These are phyloP conservation scores for Serrognathus titanus DNA, from an alignment of 2,888 invertebrate genomes.

Conservation along the genomic window DNA sequence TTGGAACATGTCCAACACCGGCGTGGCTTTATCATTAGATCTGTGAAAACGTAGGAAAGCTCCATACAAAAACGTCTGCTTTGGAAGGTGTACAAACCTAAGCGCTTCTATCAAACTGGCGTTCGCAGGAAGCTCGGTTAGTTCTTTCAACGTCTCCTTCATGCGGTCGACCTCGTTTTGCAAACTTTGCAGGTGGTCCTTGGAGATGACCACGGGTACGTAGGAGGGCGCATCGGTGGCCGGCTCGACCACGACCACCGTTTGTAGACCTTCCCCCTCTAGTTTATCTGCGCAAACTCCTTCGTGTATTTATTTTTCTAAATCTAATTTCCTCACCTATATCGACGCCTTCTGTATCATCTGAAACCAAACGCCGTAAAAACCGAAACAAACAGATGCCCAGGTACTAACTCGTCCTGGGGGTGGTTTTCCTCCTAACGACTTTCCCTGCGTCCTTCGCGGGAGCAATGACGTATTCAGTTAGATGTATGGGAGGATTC, in stretches of 20 bases:
- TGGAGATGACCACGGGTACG: constrained; percentile 37
- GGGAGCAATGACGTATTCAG: constrained; percentile 13
- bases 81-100: constrained; percentile 24
- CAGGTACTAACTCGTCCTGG: not conserved
- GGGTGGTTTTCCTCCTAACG: not conserved
- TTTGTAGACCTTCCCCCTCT: constrained; percentile 8
- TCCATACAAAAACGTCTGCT: too few relatives aligned
- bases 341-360: too few relatives aligned
- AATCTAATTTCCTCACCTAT: too few relatives aligned
- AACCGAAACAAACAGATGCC: not conserved
- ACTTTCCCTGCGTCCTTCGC: constrained; percentile 13
- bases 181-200: constrained; percentile 39
- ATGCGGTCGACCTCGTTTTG: constrained; percentile 45
- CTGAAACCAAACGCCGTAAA: too few relatives aligned
- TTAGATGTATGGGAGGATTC: constrained; percentile 35
- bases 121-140: constrained; percentile 47
- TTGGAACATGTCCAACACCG: constrained; percentile 63
- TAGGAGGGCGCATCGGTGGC: constrained; percentile 20
- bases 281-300: not conserved
- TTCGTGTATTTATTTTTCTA: too few relatives aligned
- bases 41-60: too few relatives aligned
- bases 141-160: constrained; percentile 41
- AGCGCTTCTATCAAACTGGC: constrained; percentile 47
- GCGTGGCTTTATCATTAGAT: constrained; percentile 31
- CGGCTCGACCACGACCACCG: constrained; percentile 27